Percentiles rank a stretch among this genome's conserved stretches.
These are phyloP conservation scores for Polyergus mexicanus DNA, from an alignment of 1,140 invertebrate genomes.

Conservation along the genomic window DNA sequence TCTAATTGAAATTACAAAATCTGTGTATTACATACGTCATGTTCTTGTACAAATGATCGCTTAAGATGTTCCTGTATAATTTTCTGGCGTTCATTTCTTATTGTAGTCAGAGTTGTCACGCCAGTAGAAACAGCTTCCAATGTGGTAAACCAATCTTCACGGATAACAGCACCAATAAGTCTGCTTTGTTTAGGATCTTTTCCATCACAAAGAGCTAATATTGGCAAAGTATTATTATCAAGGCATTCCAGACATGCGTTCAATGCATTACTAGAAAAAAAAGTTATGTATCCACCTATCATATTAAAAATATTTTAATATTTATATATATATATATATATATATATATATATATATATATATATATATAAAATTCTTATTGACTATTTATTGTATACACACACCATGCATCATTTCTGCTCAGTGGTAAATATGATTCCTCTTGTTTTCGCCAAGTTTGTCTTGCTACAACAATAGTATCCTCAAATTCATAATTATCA, in stretches of 20 bases:
- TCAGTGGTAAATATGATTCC: conserved; percentile 74
- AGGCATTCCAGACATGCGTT: conserved; percentile 50
- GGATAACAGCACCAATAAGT: conserved; percentile 74
- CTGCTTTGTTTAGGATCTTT: conserved; percentile 69
- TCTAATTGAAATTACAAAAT: conserved; percentile 23
- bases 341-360: no score
- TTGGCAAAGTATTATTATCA: conserved; percentile 63
- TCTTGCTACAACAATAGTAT: conserved; percentile 63
- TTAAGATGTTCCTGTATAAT: conserved; percentile 70
- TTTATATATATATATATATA: no score
- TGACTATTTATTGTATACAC: background rate
- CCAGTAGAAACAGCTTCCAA: conserved; percentile 69
- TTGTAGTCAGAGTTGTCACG: conserved; percentile 53
- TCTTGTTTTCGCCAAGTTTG: conserved; percentile 77
- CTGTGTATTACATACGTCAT: conserved; percentile 67
- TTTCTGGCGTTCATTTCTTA: conserved; percentile 56
- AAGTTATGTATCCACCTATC: no score
- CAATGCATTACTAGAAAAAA: conserved; percentile 51
- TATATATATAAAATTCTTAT: no score
- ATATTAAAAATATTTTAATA: no score
- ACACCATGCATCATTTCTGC: conserved; percentile 73
- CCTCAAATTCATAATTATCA: conserved; percentile 69
- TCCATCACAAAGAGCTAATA: conserved; percentile 79
- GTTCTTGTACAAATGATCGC: conserved; percentile 52
- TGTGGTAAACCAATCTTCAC: conserved; percentile 74